Conservation (phyloP, 2,113 vertebrate species). For the Anseranas semipalmata region DNA sequence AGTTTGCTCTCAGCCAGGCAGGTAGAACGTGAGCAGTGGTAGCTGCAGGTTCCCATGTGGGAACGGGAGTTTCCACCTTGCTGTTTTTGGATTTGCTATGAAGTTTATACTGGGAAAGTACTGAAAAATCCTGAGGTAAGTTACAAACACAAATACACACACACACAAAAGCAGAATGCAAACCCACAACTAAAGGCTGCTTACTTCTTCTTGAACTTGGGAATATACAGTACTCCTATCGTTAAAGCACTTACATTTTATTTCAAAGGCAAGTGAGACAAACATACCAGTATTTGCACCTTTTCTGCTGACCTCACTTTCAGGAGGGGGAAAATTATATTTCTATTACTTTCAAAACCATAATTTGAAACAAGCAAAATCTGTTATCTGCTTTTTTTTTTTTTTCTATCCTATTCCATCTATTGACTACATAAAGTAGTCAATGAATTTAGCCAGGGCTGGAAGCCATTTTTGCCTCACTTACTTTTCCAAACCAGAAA, state of each 20-base stretch:
- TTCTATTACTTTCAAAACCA: not conserved
- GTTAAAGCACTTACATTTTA: not conserved
- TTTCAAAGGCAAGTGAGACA: not conserved
- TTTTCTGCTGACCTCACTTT: not conserved
- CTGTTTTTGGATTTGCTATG: not conserved
- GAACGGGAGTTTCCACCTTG: fast-evolving
- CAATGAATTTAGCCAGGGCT: not conserved
- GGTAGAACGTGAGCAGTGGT: fast-evolving
- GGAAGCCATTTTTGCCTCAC: not conserved
- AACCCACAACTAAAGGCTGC: not conserved
- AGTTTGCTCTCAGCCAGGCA: not conserved
- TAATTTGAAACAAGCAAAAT: not conserved
- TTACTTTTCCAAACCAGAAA: not conserved
- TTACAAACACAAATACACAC: fast-evolving
- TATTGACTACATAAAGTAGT: not conserved
- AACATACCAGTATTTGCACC: not conserved
- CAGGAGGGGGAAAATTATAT: not conserved
- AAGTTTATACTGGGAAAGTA: not conserved
- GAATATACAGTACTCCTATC: not conserved
- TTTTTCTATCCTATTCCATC: not conserved
- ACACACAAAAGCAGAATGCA: not conserved
- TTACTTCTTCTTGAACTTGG: not conserved
- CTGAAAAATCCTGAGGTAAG: not conserved
- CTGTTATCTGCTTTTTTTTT: too few relatives aligned
- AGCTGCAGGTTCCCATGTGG: fast-evolving